Percentiles rank a stretch among this genome's conserved stretches.
phyloP scores from a whole-genome alignment of 2,797 vertebrate genomes.

The Anisognathus igniventris region DNA sequence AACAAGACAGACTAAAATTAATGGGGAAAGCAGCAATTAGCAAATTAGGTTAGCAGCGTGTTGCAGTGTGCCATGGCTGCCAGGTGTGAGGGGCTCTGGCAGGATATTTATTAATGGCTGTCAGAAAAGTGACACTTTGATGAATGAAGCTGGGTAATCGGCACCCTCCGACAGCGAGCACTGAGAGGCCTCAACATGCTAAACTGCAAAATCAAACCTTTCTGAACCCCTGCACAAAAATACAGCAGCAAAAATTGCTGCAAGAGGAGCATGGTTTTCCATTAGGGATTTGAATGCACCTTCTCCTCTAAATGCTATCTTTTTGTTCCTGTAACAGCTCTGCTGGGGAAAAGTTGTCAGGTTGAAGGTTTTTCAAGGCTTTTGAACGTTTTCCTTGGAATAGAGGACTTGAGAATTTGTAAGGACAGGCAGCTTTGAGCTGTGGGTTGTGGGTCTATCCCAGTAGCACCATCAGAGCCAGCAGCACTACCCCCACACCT shows the following conservation, averaged over 20 bases:
- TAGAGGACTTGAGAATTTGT: not conserved
- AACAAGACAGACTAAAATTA: slow-evolving; percentile 93
- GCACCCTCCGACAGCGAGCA: slow-evolving; percentile 93
- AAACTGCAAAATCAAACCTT: slow-evolving; percentile 86
- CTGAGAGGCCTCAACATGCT: slow-evolving; percentile 92
- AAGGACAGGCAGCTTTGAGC: not conserved
- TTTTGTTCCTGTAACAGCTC: not conserved
- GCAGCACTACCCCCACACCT: accelerated
- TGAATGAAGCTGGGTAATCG: slow-evolving; percentile 99
- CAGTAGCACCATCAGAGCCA: not conserved
- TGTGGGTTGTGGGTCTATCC: not conserved
- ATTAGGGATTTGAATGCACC: not conserved
- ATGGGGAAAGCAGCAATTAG: slow-evolving; percentile 99
- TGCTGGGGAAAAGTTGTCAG: not conserved
- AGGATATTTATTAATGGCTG: slow-evolving; percentile 99
- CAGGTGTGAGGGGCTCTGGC: slow-evolving; percentile 94
- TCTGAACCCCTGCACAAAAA: slow-evolving; percentile 66
- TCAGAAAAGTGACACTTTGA: slow-evolving; percentile 99
- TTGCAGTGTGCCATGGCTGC: slow-evolving; percentile 86
- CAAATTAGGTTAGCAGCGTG: slow-evolving; percentile 95
- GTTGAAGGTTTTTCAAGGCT: not conserved
- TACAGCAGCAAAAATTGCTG: not conserved
- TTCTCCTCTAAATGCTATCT: not conserved
- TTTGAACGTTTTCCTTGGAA: not conserved
- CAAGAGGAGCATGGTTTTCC: slow-evolving; percentile 30